phyloP scores from a whole-genome alignment of 2,797 vertebrate genomes.

The Poliocrania exsul region DNA sequence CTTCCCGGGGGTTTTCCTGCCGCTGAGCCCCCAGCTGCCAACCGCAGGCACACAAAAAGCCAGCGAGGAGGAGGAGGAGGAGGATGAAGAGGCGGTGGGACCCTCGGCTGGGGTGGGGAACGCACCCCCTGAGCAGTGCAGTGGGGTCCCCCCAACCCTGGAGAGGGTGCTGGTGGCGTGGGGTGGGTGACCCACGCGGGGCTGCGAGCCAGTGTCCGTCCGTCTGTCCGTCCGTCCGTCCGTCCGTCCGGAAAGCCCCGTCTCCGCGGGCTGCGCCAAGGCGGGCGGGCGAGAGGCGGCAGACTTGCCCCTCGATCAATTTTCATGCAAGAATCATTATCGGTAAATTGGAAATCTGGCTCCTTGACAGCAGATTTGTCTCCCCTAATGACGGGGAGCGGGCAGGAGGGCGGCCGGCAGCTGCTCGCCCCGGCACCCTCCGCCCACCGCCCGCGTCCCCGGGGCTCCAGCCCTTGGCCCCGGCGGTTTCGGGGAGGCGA shows the following conservation, averaged over 20 bases:
- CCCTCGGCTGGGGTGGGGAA: neutral
- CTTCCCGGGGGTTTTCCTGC: constrained; percentile 44
- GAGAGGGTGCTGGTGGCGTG: neutral
- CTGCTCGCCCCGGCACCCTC: constrained; percentile 73
- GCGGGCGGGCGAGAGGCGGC: constrained; percentile 47
- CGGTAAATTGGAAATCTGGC: constrained; percentile 89
- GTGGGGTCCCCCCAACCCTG: neutral
- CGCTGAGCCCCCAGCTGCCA: neutral
- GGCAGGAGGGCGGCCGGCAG: constrained; percentile 85
- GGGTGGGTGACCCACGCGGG: neutral
- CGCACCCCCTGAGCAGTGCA: neutral
- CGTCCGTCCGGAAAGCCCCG: neutral
- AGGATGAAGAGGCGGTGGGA: neutral
- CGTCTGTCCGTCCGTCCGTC: neutral
- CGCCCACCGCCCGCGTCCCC: constrained; percentile 11
- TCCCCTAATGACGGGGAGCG: constrained; percentile 86
- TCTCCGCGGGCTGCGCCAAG: constrained; percentile 1
- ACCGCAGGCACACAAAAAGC: constrained; percentile 25
- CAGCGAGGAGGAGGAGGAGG: neutral
- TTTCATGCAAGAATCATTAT: constrained; percentile 91
- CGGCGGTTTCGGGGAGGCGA: neutral
- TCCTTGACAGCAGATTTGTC: constrained; percentile 90
- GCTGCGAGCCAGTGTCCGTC: neutral
- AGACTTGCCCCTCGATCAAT: constrained; percentile 80
- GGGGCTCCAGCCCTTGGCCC: neutral